Base-by-base conservation (phyloP, 2,888 invertebrate genomes). In the Parnassius smintheus region DNA sequence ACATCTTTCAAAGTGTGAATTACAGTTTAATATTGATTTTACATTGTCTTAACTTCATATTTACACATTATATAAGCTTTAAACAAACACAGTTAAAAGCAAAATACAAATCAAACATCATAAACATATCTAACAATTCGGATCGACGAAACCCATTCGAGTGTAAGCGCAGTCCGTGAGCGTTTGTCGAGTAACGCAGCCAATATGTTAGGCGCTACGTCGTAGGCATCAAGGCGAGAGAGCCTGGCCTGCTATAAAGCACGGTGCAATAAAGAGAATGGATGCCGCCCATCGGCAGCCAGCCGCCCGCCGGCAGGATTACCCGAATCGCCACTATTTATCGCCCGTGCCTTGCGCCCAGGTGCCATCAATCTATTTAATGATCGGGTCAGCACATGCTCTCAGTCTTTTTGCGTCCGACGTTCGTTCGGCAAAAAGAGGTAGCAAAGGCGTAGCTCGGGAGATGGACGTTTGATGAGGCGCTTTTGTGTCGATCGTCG, bases 311-410 rank as follows among this genome's bases (percentile, higher is more conserved):
- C 81, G 84, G 82, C 83, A 77, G 91, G 91, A 91, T 91, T 91
- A 91, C 87, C 86, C 84, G 88, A 91, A 91, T 89, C 89, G 88
- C 89, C 91, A 91, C 91, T 91, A 91, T 91, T 91, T 91, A 91
- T 91, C 90, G 91, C 88, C 82, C 83, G 79, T 85, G 88, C 87
- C 88, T 85, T 86, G 86, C 88, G 87, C 89, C 88, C 91, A 91
- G 91, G 91, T 91, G 88, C 91, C 84, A 91, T 91, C 91, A 88
- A 91, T 91, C 91, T 91, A 86, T 90, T 91, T 91, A 91, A 91
- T 91, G 91, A 91, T 91, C 91, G 90, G 91, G 91, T 91, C 91
- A 91, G 91, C 91, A 86, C 88, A 81, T 83, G 80, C 84, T 88
- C 89, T 88, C 81, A 80, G 77, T 81, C 88, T 88, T 91, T 91